Evolutionary conservation across 37 sponge, comb jelly and placozoan genomes (phyloP).

Genomic region (Geodia barretti): DNA sequence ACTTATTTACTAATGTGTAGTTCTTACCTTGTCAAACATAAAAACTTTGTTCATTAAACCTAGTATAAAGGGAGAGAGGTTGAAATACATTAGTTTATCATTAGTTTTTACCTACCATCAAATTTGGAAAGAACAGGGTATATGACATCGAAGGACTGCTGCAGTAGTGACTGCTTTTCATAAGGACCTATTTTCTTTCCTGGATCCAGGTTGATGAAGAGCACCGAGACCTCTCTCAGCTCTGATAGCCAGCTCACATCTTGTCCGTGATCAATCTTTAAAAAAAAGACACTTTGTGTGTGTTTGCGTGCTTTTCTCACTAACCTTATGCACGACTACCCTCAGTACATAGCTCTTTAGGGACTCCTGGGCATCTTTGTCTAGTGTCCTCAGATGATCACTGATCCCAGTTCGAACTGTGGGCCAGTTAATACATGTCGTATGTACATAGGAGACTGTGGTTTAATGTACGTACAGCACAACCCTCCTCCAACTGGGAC

Average conservation of each 20-base stretch:
- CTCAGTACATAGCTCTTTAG: slow-evolving; percentile 37
- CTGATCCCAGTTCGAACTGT: slow-evolving; percentile 33
- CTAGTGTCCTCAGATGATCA: slow-evolving; percentile 1
- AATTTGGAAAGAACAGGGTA: slow-evolving; percentile 39
- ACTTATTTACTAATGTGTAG: not conserved
- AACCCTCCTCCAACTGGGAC: slow-evolving; percentile 5
- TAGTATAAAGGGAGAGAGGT: slow-evolving; percentile 1
- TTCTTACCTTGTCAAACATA: slow-evolving; percentile 90
- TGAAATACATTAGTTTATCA: not conserved
- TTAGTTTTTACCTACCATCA: slow-evolving; percentile 33
- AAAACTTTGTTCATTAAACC: slow-evolving; percentile 91
- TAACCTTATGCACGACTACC: slow-evolving; percentile 59
- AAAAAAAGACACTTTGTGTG: no score
- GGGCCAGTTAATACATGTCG: not conserved
- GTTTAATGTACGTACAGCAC: slow-evolving; percentile 8
- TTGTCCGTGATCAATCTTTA: slow-evolving; percentile 83
- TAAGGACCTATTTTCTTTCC: slow-evolving; percentile 18
- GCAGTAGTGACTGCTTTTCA: slow-evolving; percentile 53
- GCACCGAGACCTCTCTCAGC: slow-evolving; percentile 83
- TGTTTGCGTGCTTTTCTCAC: not conserved
- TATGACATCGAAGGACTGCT: slow-evolving; percentile 61
- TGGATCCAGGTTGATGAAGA: slow-evolving; percentile 85
- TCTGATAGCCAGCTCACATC: slow-evolving; percentile 86
- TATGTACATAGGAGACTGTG: no score
- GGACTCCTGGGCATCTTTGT: slow-evolving; percentile 11